These are phyloP conservation scores for Ciconia stormi DNA, from an alignment of 2,113 vertebrate species.

Conservation along the genomic window DNA sequence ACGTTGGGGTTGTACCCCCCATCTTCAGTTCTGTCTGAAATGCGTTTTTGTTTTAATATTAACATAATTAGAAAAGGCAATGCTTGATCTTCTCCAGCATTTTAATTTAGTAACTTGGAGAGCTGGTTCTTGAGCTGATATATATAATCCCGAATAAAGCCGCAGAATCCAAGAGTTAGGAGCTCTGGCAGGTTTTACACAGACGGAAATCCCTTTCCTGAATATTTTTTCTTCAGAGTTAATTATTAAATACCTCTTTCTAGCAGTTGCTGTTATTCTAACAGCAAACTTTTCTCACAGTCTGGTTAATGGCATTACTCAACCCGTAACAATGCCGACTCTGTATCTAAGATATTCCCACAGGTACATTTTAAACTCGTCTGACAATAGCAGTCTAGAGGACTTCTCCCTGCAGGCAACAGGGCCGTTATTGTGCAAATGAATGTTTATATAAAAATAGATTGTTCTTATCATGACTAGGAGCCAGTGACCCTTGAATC, in stretches of 20 bases:
- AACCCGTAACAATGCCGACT: not conserved
- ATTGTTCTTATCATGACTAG: not conserved
- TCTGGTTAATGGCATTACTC: not conserved
- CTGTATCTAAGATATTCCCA: not conserved
- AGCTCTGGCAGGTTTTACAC: not conserved
- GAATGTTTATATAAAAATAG: constrained; percentile 29
- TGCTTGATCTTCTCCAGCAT: not conserved
- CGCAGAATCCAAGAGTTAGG: not conserved
- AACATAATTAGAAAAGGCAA: not conserved
- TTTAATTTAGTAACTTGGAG: not conserved
- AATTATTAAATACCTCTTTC: constrained; percentile 23
- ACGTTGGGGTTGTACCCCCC: not conserved
- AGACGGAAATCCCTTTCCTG: not conserved
- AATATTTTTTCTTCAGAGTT: not conserved
- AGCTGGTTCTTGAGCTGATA: not conserved
- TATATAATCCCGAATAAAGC: not conserved
- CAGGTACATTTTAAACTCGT: not conserved
- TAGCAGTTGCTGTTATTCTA: not conserved
- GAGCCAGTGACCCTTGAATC: not conserved
- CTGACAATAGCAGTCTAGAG: not conserved
- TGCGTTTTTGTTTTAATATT: not conserved
- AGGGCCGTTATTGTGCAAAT: not conserved
- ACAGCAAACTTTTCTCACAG: not conserved
- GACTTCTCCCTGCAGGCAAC: not conserved
- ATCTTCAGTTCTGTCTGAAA: not conserved